A percentile compares a stretch with the other conserved stretches of the same genome.
phyloP scores from a whole-genome alignment of 2,888 invertebrate species.

The Petrolisthes manimaculis region DNA sequence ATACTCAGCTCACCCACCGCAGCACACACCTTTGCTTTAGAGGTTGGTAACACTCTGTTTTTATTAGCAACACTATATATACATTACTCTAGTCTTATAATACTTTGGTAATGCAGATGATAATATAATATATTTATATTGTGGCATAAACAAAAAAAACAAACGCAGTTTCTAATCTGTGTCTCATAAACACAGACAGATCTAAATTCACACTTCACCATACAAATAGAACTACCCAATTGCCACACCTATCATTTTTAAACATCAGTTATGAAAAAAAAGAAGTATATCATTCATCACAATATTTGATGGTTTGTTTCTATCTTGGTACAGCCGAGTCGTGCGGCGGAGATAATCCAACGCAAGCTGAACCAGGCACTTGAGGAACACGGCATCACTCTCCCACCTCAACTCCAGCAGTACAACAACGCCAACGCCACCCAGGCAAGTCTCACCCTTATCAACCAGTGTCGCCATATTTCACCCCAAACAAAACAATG shows the following conservation, averaged over 20 bases:
- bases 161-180: neutral
- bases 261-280: neutral
- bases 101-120: too few relatives aligned
- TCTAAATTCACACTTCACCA: neutral
- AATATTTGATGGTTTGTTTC: neutral
- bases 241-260: neutral
- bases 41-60: conserved; percentile 26
- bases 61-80: too few relatives aligned
- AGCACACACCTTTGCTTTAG: conserved; percentile 64
- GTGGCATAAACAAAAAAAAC: too few relatives aligned
- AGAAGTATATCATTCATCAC: neutral
- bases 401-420: conserved; percentile 65
- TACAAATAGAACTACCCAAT: neutral
- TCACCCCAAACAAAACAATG: too few relatives aligned
- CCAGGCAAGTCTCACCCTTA: conserved; percentile 39
- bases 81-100: too few relatives aligned
- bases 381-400: conserved; percentile 58
- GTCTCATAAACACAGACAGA: neutral
- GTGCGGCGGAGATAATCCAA: conserved; percentile 65
- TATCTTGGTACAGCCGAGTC: conserved; percentile 40
- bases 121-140: too few relatives aligned
- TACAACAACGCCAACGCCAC: conserved; percentile 44
- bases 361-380: conserved; percentile 64
- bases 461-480: neutral
- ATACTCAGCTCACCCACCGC: conserved; percentile 65